Evolutionary conservation across 2,797 vertebrate species (phyloP), one percentile per base, ranked within the genome.

Genomic region (Eidolon dupreanum): DNA sequence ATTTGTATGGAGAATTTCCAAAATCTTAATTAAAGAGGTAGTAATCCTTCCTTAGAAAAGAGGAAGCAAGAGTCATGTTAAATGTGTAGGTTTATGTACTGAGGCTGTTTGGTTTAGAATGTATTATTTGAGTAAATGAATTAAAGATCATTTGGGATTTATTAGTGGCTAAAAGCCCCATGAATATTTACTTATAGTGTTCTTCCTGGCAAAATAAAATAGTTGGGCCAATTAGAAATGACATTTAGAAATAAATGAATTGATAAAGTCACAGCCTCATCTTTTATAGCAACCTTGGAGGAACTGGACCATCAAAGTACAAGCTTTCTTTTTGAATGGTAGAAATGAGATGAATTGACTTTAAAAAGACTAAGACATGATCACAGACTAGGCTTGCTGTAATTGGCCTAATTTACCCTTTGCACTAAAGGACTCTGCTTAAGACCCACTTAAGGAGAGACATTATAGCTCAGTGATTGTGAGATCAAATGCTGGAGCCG

Each of bases 21-120:
- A 88, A 95, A 92, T 89, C 46, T 55, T 53, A 51, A 88, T 81
- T 43, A 49, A 83, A 59, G 26, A n/a, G 83, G 46, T 63, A 46
- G 13, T 31, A 20, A 10, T 70, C n/a, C 71, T 71, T 77, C 22
- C 63, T 83, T 66, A 92, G 88, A 38, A 87, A 57, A 43, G 17
- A 13, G 51, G 33, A 66, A 74, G n/a, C 36, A 49, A 59, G 61
- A 66, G 15, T 51, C 9, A 24, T 36, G 22, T 53, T 88, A 57
- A 87, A 49, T 68, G 38, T 88, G 22, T 61, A 88, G 15, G 22
- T n/a, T 91, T 63, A 43, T 38, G 77, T 43, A 68, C 31, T 61
- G 77, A 70, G 24, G 53, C 46, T 17, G 11, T 93, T 63, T 86
- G 57, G 13, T 66, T 91, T 77, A 84, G n/a, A 53, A 51, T 59